Base-by-base conservation (phyloP, 2,888 invertebrate species). In the Megalurothrips usitatus region DNA sequence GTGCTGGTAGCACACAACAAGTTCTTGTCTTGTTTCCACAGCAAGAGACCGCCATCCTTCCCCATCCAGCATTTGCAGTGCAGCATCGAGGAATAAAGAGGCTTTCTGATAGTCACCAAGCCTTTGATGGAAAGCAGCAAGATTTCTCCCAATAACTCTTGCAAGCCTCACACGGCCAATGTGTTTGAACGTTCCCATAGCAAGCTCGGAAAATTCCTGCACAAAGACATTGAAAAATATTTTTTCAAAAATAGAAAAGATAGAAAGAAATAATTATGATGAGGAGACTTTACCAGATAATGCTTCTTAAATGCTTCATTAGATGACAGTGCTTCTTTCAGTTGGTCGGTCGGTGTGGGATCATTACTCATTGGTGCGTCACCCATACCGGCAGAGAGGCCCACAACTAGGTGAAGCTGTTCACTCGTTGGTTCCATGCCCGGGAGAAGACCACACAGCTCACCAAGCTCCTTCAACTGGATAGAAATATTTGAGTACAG, bases 151-250 rank as follows among this genome's bases (percentile, higher is more conserved):
- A 81, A 98, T 95, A 79, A 94, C 90, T 78, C 96, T 91, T 0
- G 98, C 97, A 81, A 94, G 96, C 86, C 92, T 89, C 84, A 91
- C 86, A 82, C 94, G 89, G 0, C 94, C 94, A 83, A 98, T 96
- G 88, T 98, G 97, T 86, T 98, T 98, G 86, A 96, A 98, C 0
- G 97, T 98, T 80, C 97, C 96, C 92, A 98, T 97, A 0, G 98
- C 96, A 83, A 98, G 88, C 87, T 98, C 98, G 0, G 97, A 96
- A 82, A 98, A 88, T 87, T 98, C 98, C 89, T 92, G 83, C 79
- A 84, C 84, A 82, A 26, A 75, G 1, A 26, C 10, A 68, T 12
- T 26, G 1, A 75, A 23, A 26, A 48, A 79, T 49, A 63, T 14
- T 49, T n/a, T 49, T 78, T 26, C 9, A 80, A 52, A 58, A 52